Conservation (phyloP, 2,113 vertebrate species). For the Ceuthmochares aereus region DNA sequence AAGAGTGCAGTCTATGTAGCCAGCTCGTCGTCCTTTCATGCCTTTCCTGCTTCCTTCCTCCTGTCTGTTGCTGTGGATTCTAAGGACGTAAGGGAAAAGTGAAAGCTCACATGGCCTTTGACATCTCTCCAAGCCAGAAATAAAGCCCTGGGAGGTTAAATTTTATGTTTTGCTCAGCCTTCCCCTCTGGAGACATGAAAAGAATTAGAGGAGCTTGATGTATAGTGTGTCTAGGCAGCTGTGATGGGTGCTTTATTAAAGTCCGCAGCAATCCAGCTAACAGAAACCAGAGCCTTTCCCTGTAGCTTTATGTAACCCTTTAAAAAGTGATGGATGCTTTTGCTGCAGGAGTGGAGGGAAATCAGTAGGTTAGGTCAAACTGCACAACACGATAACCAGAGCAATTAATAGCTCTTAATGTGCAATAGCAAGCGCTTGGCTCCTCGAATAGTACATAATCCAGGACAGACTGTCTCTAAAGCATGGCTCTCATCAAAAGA, state of each 20-base stretch:
- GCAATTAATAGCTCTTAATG: conserved; percentile 53
- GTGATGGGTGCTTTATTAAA: conserved; percentile 60
- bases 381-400: conserved; percentile 27
- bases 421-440: conserved; percentile 14
- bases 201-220: conserved; percentile 48
- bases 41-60: not conserved
- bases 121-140: not conserved
- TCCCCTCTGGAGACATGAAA: conserved; percentile 18
- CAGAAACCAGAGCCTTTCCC: conserved; percentile 46
- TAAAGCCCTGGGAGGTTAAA: not conserved
- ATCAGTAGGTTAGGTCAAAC: conserved; percentile 14
- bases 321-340: conserved; percentile 46
- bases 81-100: not conserved
- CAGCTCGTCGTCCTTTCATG: not conserved
- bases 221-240: conserved; percentile 6
- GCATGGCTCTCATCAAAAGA: not conserved
- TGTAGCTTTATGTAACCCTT: conserved; percentile 16
- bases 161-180: not conserved
- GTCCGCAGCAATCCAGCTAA: conserved; percentile 27
- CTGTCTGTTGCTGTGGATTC: not conserved
- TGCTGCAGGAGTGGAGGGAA: not conserved
- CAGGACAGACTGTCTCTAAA: not conserved
- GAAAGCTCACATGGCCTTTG: not conserved
- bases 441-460: not conserved
- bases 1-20: not conserved